Evolutionary conservation across 64 coral and sea anemone genomes (phyloP), one percentile per base, ranked within the genome.

Genomic region (Pocillopora verrucosa): DNA sequence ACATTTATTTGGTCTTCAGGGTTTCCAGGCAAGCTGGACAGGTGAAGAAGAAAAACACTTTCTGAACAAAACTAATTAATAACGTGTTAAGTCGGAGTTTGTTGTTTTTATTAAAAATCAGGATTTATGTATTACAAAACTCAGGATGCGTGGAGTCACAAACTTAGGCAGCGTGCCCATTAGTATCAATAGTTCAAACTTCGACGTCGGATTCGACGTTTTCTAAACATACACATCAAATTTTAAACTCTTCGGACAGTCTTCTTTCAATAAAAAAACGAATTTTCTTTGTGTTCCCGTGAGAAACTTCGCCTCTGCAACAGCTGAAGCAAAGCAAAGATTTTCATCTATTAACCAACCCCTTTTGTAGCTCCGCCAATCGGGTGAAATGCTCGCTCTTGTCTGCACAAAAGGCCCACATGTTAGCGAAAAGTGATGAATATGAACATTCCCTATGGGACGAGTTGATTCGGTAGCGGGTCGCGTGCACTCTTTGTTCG

Each of bases 401-500:
- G 87, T 57, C 73, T 73, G 76, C 79, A 84, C 88, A 87, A 93
- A 93, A 93, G 83, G 87, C 87, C 87, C 92, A 93, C 87, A 93
- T 93, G 92, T 93, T 93, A 61, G 88, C 51, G 65, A 26, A 85
- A 76, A 59, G 56, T 70, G 64, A 93, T 83, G 70, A 93, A 93
- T 89, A 93, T 93, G 87, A 87, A 83, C 88, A 84, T 88, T 88
- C 92, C 92, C 88, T 80, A 56, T 80, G 79, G 87, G 77, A 82
- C 87, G 19, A 93, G 87, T 82, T 92, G 75, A 92, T 84, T 96
- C 78, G 95, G 84, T 83, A 35, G 34, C 73, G 68, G 56, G 95
- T 96, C 95, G 95, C 95, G 95, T 96, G 95, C 90, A 80, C 65
- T 91, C 56, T 93, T 96, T 96, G 95, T 96, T 87, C 75, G 59